Evolutionary conservation across 2,888 invertebrate genomes (phyloP).

Genomic region (Isotomurus palustris): DNA sequence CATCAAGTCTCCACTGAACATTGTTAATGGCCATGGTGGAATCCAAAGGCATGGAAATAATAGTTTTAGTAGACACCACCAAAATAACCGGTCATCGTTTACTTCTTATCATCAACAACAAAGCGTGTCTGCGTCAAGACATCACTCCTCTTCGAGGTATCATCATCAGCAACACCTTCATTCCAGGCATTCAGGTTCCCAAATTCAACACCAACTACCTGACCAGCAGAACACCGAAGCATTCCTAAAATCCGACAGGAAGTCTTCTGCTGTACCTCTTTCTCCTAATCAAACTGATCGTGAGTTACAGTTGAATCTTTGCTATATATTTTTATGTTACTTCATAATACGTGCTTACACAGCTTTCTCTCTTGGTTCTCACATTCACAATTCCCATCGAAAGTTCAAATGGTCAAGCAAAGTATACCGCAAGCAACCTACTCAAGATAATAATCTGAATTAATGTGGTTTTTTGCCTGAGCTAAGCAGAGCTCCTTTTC

Average conservation of each 20-base stretch:
- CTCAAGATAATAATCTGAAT: too few relatives aligned
- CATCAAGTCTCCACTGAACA: too few relatives aligned
- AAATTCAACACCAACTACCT: background rate
- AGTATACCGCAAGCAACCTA: too few relatives aligned
- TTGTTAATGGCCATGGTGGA: constrained; percentile 18
- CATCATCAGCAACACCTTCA: constrained; percentile 23
- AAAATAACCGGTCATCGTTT: constrained; percentile 7
- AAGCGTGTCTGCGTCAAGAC: constrained; percentile 13
- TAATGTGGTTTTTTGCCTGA: too few relatives aligned
- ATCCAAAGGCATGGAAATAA: background rate
- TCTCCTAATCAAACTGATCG: constrained; percentile 33
- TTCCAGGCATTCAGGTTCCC: constrained; percentile 4
- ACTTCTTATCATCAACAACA: constrained; percentile 19
- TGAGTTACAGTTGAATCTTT: too few relatives aligned
- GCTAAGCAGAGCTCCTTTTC: too few relatives aligned
- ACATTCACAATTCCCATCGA: too few relatives aligned
- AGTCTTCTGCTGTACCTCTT: constrained; percentile 25
- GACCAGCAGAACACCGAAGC: background rate
- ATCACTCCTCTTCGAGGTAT: constrained; percentile 24
- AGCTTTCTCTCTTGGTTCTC: too few relatives aligned
- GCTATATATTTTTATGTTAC: too few relatives aligned
- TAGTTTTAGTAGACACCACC: background rate
- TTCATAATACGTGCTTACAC: too few relatives aligned
- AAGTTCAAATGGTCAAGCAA: too few relatives aligned
- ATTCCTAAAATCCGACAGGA: constrained; percentile 35